These are phyloP conservation scores for Crioceris asparagi DNA, from an alignment of 2,888 invertebrate genomes.

Conservation along the genomic window DNA sequence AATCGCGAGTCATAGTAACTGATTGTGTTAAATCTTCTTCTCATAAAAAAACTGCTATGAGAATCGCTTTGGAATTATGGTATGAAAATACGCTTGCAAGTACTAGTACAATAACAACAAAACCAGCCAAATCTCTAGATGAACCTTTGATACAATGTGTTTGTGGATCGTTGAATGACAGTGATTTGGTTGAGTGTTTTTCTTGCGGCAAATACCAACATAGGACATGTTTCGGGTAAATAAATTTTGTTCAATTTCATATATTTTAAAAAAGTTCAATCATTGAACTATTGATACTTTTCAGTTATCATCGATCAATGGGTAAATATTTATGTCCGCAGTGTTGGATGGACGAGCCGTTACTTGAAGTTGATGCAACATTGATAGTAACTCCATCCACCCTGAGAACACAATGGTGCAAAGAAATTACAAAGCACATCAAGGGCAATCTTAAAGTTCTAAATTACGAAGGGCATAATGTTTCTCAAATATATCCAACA, in stretches of 20 bases:
- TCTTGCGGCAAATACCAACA: conserved; percentile 54
- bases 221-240: conserved; percentile 45
- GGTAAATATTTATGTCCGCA: conserved; percentile 50
- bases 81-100: too few species aligned
- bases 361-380: conserved; percentile 49
- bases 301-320: conserved; percentile 11
- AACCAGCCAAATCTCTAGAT: too few species aligned
- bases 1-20: too few species aligned
- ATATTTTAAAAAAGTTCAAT: neutral
- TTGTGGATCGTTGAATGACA: conserved; percentile 32
- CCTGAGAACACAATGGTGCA: conserved; percentile 60
- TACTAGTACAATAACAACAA: too few species aligned
- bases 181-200: conserved; percentile 39
- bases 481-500: conserved; percentile 49
- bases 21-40: too few species aligned
- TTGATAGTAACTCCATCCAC: conserved; percentile 60
- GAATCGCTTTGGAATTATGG: too few species aligned
- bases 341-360: conserved; percentile 48
- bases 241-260: neutral
- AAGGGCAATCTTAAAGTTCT: conserved; percentile 42
- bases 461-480: conserved; percentile 40
- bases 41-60: too few species aligned
- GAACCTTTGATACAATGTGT: conserved; percentile 33
- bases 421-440: conserved; percentile 57
- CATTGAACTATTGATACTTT: neutral